These are phyloP conservation scores for Burhinus bistriatus DNA, from an alignment of 2,113 vertebrate species.

Conservation along the genomic window DNA sequence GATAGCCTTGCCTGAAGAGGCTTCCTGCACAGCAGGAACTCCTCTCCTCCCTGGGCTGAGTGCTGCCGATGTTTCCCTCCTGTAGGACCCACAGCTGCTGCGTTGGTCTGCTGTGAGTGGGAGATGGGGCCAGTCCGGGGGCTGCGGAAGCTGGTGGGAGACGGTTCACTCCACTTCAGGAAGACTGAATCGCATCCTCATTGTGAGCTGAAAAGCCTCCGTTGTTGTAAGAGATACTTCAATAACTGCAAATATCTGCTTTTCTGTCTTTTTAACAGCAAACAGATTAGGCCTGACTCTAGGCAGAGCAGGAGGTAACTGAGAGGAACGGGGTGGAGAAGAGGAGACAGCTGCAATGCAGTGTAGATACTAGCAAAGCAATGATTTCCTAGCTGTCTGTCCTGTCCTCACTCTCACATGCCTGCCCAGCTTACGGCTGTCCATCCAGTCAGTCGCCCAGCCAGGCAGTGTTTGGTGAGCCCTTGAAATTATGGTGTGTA, in stretches of 20 bases:
- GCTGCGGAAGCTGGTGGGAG: neutral
- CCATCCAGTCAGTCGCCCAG: neutral
- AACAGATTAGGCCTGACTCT: neutral
- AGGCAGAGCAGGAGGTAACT: neutral
- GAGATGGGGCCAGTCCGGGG: accelerated
- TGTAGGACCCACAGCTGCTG: neutral
- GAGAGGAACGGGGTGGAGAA: neutral
- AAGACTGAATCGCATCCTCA: neutral
- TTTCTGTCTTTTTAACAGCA: neutral
- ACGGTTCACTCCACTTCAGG: neutral
- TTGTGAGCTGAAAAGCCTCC: neutral
- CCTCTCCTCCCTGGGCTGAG: neutral
- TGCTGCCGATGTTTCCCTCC: neutral
- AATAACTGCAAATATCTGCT: neutral
- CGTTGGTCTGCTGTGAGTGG: accelerated
- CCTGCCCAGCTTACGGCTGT: neutral
- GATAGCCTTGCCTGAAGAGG: neutral
- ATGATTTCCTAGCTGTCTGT: neutral
- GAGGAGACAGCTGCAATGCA: neutral
- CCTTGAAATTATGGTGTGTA: neutral
- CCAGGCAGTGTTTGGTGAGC: neutral
- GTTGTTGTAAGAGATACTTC: neutral
- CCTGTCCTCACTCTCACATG: neutral
- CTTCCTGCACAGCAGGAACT: neutral
- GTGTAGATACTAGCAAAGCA: neutral